Percentiles rank a stretch among this genome's conserved stretches.
phyloP scores from a whole-genome alignment of 1,140 invertebrate species.

The Physella acuta region DNA sequence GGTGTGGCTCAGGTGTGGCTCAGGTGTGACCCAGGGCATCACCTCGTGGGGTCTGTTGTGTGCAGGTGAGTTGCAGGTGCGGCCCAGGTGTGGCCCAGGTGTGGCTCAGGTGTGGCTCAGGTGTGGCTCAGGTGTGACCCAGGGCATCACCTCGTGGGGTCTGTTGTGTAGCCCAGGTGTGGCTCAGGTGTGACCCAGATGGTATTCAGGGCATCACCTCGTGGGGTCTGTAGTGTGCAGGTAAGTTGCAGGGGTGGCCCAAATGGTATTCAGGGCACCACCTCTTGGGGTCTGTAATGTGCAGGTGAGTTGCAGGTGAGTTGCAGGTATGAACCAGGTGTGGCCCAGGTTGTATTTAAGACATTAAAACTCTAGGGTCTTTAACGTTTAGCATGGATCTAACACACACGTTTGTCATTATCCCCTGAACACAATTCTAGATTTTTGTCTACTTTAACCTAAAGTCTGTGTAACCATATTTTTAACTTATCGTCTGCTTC shows the following conservation, averaged over 20 bases:
- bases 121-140: slow-evolving; percentile 36
- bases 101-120: not conserved
- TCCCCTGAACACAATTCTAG: not conserved
- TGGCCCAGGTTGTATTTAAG: not conserved
- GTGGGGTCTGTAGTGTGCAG: not conserved
- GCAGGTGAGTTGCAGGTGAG: slow-evolving; percentile 51
- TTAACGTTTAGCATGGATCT: too few species aligned
- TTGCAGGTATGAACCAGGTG: too few species aligned
- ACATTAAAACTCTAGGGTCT: too few species aligned
- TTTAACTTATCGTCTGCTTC: not conserved
- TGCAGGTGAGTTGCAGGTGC: slow-evolving; percentile 52
- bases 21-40: slow-evolving; percentile 66
- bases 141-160: slow-evolving; percentile 73
- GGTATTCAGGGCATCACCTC: too few species aligned
- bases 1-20: not conserved
- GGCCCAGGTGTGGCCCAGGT: not conserved
- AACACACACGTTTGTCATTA: too few species aligned
- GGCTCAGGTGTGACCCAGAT: not conserved
- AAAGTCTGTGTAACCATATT: not conserved
- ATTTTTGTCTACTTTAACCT: too few species aligned
- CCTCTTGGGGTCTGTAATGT: slow-evolving; percentile 75
- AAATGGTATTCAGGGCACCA: slow-evolving; percentile 66
- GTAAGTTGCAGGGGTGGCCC: too few species aligned
- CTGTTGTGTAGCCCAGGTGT: slow-evolving; percentile 63
- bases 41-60: slow-evolving; percentile 75